These are phyloP conservation scores for Hepsetus odoe DNA, from an alignment of 2,113 vertebrate genomes.

Conservation along the genomic window DNA sequence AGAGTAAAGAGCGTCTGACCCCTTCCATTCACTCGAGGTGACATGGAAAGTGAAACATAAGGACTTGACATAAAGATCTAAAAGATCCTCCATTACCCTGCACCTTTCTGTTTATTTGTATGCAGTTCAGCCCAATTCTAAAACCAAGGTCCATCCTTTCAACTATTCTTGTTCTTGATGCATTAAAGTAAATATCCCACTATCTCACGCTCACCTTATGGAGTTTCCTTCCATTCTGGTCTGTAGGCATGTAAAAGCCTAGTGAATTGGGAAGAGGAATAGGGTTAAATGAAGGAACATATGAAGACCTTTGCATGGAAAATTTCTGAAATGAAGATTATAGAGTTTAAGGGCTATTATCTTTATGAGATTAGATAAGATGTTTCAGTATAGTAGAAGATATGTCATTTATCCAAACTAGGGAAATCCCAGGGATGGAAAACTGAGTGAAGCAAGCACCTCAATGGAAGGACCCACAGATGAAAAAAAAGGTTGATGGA, in stretches of 20 bases:
- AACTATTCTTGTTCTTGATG: slow-evolving; percentile 28
- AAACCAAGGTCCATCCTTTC: slow-evolving; percentile 42
- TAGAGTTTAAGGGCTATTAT: not conserved
- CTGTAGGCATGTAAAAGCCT: slow-evolving; percentile 19
- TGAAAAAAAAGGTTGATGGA: not conserved
- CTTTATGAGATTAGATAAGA: not conserved
- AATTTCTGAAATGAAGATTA: not conserved
- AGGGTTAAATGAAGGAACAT: slow-evolving; percentile 15
- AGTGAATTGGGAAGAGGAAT: slow-evolving; percentile 27
- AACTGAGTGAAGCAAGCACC: not conserved
- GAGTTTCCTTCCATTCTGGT: slow-evolving; percentile 24
- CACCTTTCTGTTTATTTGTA: slow-evolving; percentile 44
- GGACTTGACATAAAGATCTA: slow-evolving; percentile 4
- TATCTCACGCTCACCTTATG: slow-evolving; percentile 11
- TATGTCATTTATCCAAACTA: not conserved
- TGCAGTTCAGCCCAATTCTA: slow-evolving; percentile 47
- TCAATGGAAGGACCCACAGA: not conserved
- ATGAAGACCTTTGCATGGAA: not conserved
- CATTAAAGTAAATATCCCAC: slow-evolving; percentile 16
- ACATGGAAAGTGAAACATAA: slow-evolving; percentile 34
- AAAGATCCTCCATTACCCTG: slow-evolving; percentile 41
- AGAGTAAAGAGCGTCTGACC: slow-evolving; percentile 82
- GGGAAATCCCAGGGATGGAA: not conserved
- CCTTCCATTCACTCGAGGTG: slow-evolving; percentile 45
- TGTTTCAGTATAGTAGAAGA: too few species aligned